Conservation (phyloP, 1,140 invertebrate species). For the Drosophila ananassae region DNA sequence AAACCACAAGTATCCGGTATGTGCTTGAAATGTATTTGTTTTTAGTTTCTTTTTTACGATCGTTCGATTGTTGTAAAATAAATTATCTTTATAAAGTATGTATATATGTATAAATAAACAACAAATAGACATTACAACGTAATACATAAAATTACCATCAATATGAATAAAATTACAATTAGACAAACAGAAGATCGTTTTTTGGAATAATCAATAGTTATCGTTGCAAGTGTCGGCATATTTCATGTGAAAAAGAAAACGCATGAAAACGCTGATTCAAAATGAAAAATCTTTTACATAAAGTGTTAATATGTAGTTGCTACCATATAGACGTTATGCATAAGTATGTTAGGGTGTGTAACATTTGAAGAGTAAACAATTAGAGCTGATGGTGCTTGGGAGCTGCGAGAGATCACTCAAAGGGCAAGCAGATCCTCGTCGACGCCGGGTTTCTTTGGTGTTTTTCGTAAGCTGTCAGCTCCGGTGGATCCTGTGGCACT, state of each 20-base stretch:
- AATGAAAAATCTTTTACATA: slow-evolving; percentile 66
- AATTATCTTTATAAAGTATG: slow-evolving; percentile 74
- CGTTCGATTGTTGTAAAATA: slow-evolving; percentile 67
- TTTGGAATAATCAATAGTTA: slow-evolving; percentile 73
- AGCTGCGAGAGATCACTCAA: slow-evolving; percentile 57
- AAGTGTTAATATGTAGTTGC: slow-evolving; percentile 61
- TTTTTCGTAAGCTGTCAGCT: slow-evolving; percentile 71
- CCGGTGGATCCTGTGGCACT: slow-evolving; percentile 39
- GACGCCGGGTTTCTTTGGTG: slow-evolving; percentile 74
- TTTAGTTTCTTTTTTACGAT: slow-evolving; percentile 45
- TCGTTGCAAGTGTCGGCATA: slow-evolving; percentile 50
- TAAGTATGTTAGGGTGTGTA: slow-evolving; percentile 71
- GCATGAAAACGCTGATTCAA: slow-evolving; percentile 5
- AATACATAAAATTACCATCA: slow-evolving; percentile 77
- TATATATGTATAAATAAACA: slow-evolving; percentile 78
- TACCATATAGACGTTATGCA: slow-evolving; percentile 60
- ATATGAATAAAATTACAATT: slow-evolving; percentile 66
- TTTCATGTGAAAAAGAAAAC: slow-evolving; percentile 14
- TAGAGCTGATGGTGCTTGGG: slow-evolving; percentile 28
- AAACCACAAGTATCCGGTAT: slow-evolving; percentile 5
- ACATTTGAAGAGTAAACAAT: slow-evolving; percentile 78
- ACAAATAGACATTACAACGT: slow-evolving; percentile 75
- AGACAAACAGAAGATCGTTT: slow-evolving; percentile 66
- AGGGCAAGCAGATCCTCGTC: slow-evolving; percentile 77
- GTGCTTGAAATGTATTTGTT: slow-evolving; percentile 49